Base-by-base conservation (phyloP, 2,797 vertebrate genomes). In the Melanogrammus aeglefinus region DNA sequence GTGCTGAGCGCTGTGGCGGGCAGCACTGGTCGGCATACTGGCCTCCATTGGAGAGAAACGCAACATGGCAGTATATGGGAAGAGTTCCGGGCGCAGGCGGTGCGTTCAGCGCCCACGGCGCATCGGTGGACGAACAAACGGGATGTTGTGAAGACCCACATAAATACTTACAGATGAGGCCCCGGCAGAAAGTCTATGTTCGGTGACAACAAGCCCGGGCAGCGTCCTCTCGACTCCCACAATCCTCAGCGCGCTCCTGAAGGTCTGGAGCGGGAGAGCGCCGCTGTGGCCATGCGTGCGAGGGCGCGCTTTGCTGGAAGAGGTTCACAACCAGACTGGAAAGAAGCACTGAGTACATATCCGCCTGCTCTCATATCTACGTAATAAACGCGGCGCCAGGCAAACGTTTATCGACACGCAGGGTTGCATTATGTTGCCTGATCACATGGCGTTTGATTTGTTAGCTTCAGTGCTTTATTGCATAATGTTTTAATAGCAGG, bases 211-310 rank as follows among this genome's bases (percentile, higher is more conserved):
- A 39, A 77, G 76, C 78, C 81, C 82, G 84, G 82, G 86, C 79
- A 85, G 87, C 88, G 70, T 72, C 29, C 33, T 33, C 70, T 72
- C 70, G 12, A 82, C 88, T 93, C 94, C 94, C 94, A 94, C 87
- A 94, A 94, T 94, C 88, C 94, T 91, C 91, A 92, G 93, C 93
- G 93, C 88, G 82, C 9, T 21, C 78, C 77, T 84, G 82, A 76
- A 51, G 51, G 24, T 21, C 21, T 6, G n/a, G 73, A 69, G 81
- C 75, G 81, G 86, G 88, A 81, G 71, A 76, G 69, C 16, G 70
- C 18, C 71, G 38, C 75, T 77, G 75, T 78, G 69, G 87, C 87
- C 84, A 69, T 75, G 73, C 31, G 73, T 81, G 84, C 83, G 86
- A 31, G 6, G 29, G 16, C 57, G 57, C 57, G 57, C 57, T n/a